Evolutionary conservation across 2,113 vertebrate species (phyloP), one percentile per base, ranked within the genome.

Genomic region (Tachysurus fulvidraco): DNA sequence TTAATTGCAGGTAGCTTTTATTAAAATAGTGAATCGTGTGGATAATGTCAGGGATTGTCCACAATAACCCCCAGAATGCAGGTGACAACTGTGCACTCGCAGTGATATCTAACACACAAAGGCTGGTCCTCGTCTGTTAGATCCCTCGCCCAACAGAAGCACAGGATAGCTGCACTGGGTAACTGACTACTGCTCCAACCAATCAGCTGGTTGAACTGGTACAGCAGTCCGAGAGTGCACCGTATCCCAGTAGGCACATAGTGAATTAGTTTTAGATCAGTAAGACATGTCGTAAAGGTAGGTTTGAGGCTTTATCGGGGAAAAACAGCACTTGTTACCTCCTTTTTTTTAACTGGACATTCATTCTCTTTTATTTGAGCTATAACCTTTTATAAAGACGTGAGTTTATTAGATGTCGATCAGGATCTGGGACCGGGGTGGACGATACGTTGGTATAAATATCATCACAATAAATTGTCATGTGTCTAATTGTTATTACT

Each of bases 161-260:
- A 87, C 78, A 89, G 60, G 81, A 57, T 28, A 69, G 36, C 86
- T 88, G 85, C 80, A 79, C 41, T 1, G n/a, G 74, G 64, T 87
- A 76, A 62, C 83, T 83, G 83, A 90, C 79, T 85, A 50, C 77
- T 83, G 83, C 85, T 81, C 13, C 1, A 44, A 88, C 86, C 89
- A 87, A 89, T 92, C 91, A 77, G 60, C 83, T 69, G 88, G 85
- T 89, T 84, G 76, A 92, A 82, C 91, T 88, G 83, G 69, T 87
- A n/a, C 16, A 57, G 83, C 76, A 74, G 69, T 50, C 16, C 36
- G 36, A 36, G 73, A 79, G 84, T 60, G 64, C 81, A 59, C 76
- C 25, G 46, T 65, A 28, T 83, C 41, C 84, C 55, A 14, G 30
- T 36, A 73, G 60, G 81, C 73, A 83, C 77, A 87, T 60, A 87